Base-by-base conservation (phyloP, 2,888 invertebrate genomes). In the Drosophila robusta region DNA sequence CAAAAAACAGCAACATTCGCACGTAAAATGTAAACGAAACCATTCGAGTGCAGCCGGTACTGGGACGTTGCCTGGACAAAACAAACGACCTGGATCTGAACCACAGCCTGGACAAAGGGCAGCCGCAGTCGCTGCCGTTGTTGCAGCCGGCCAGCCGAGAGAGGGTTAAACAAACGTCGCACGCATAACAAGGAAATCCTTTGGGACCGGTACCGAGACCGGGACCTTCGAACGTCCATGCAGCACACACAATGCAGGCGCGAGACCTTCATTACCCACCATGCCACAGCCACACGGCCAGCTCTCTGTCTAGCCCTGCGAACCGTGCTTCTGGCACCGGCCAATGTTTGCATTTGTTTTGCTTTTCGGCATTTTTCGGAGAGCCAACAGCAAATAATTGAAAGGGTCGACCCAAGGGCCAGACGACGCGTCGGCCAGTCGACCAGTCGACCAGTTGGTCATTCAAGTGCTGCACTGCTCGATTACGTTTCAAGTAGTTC, bases 1-100 rank as follows among this genome's bases (percentile, higher is more conserved):
- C 85, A 86, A 86, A 86, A 85, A 85, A 89, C 85, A 86, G 89
- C 86, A 85, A 86, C 89, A 86, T 89, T 86, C 88, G 89, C 85
- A 86, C 85, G 85, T 86, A 72, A 86, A 86, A 86, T 89, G 85
- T 86, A 89, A 86, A 81, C 85, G 88, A 86, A 86, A 86, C 85
- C 85, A 89, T 86, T 89, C 76, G 84, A 84, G 84, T 87, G 89
- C 89, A 89, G 69, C 58, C 64, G 39, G 61, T 26, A 50, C 39
- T 32, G 39, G 46, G n/a, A 32, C 38, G 46, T 36, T 49, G 67
- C 42, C 50, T 68, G 55, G 67, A 56, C 65, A 83, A 82, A 83
- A 83, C 89, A 86, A 88, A 83, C 84, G 87, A 83, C 74, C 77
- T 81, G 87, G 71, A 70, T 71, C 70, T 67, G 71, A 74, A 74